These are phyloP conservation scores for Argyresthia albistria DNA, from an alignment of 2,888 invertebrate species.

Conservation along the genomic window DNA sequence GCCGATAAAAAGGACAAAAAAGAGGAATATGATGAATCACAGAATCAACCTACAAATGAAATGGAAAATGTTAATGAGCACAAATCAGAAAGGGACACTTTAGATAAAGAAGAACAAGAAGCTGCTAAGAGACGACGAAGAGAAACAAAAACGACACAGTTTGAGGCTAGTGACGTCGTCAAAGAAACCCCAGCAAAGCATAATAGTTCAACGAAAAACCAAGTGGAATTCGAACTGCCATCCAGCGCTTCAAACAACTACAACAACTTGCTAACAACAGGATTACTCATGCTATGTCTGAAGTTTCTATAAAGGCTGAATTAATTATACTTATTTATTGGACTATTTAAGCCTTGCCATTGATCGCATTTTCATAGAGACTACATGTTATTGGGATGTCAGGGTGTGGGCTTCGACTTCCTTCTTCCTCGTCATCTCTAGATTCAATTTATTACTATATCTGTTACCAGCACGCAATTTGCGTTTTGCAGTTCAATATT, in stretches of 20 bases:
- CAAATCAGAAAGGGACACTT: slow-evolving; percentile 5
- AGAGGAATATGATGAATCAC: neutral
- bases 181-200: slow-evolving; percentile 10
- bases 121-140: slow-evolving; percentile 24
- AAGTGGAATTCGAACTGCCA: slow-evolving; percentile 34
- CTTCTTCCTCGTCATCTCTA: neutral
- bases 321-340: slow-evolving; percentile 55
- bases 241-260: slow-evolving; percentile 1
- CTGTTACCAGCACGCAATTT: slow-evolving; percentile 42
- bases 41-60: neutral
- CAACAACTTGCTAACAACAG: slow-evolving; percentile 16
- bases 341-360: slow-evolving; percentile 59
- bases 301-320: slow-evolving; percentile 31
- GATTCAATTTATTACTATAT: slow-evolving; percentile 18
- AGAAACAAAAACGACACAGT: slow-evolving; percentile 42
- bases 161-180: slow-evolving; percentile 35
- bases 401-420: slow-evolving; percentile 21
- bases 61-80: neutral
- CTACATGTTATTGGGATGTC: neutral
- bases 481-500: slow-evolving; percentile 60
- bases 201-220: slow-evolving; percentile 27
- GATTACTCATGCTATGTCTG: slow-evolving; percentile 31
- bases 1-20: neutral
- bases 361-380: slow-evolving; percentile 47
- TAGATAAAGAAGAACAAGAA: slow-evolving; percentile 6